Conservation (phyloP, 2,113 vertebrate genomes). For the Oenanthe oenanthe region DNA sequence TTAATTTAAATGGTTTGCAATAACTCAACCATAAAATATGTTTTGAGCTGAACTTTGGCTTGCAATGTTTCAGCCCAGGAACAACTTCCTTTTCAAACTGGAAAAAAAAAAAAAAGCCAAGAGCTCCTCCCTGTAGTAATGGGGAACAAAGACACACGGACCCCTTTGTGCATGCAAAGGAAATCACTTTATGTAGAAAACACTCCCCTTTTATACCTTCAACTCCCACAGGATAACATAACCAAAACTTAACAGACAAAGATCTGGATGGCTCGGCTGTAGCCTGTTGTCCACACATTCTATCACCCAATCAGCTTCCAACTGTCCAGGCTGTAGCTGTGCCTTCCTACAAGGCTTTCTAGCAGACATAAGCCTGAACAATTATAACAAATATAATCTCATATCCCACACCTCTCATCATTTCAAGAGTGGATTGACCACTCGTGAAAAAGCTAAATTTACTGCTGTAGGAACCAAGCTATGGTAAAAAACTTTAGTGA, state of each 20-base stretch:
- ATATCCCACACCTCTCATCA: not conserved
- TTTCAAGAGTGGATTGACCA: not conserved
- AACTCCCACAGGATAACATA: too few relatives aligned
- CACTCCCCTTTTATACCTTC: too few relatives aligned
- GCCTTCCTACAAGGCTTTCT: too few relatives aligned
- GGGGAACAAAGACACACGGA: not conserved
- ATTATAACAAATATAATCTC: too few relatives aligned
- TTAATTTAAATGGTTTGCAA: conserved; percentile 24
- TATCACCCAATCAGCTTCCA: too few relatives aligned
- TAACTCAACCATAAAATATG: conserved; percentile 26
- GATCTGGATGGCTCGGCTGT: too few relatives aligned
- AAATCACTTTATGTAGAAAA: not conserved
- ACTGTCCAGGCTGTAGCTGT: too few relatives aligned
- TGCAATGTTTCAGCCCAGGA: not conserved
- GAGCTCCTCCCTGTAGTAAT: not conserved
- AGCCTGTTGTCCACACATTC: too few relatives aligned
- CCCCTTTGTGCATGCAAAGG: not conserved
- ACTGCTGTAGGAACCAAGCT: not conserved
- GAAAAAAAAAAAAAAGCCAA: not conserved
- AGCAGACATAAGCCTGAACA: too few relatives aligned
- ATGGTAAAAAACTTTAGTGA: not conserved
- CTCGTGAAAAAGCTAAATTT: not conserved
- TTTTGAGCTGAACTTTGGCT: not conserved
- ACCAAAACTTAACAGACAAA: too few relatives aligned
- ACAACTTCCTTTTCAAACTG: not conserved